Percentiles rank a stretch among this genome's conserved stretches.
Conservation (phyloP, 2,113 vertebrate species). For the Stegostoma tigrinum region DNA sequence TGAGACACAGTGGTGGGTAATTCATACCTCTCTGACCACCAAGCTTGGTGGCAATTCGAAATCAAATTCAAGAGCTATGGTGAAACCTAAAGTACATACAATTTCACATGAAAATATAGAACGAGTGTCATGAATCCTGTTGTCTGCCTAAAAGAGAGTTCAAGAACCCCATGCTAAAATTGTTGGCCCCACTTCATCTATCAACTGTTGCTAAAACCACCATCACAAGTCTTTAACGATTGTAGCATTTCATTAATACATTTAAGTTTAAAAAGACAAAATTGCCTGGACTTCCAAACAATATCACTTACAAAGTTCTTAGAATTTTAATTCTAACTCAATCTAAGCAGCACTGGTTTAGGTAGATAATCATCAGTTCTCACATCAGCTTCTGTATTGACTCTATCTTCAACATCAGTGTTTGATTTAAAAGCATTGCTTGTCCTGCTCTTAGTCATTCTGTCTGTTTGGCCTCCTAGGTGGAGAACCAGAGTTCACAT, state of each 20-base stretch:
- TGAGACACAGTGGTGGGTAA: background rate
- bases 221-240: background rate
- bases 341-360: too few relatives aligned
- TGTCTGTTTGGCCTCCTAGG: background rate
- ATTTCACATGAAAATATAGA: background rate
- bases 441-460: background rate
- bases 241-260: background rate
- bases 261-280: background rate
- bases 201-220: background rate
- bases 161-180: background rate
- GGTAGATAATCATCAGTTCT: background rate
- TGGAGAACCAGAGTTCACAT: background rate
- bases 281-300: background rate
- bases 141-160: background rate
- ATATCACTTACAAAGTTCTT: background rate
- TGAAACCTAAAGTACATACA: background rate
- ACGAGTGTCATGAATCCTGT: background rate
- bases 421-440: background rate
- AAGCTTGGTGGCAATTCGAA: background rate
- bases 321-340: background rate
- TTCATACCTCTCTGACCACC: background rate
- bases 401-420: background rate
- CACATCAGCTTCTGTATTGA: background rate
- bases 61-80: background rate
- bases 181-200: background rate